Evolutionary conservation across 2,113 vertebrate species (phyloP).

Genomic region (Oncorhynchus mykiss): DNA sequence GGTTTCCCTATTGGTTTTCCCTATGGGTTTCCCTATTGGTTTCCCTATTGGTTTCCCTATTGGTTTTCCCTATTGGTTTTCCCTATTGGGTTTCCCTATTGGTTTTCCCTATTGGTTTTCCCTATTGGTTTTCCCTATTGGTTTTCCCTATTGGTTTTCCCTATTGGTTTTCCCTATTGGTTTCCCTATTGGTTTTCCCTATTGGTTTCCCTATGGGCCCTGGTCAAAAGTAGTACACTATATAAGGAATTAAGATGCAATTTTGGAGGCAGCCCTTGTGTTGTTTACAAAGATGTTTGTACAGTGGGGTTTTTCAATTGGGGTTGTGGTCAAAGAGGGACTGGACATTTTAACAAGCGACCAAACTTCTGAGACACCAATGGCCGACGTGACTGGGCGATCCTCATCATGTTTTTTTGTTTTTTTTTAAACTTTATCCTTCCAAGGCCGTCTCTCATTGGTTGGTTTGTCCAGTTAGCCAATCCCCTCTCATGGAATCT

Average conservation of each 20-base stretch:
- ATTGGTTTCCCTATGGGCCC: background rate
- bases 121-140: no score
- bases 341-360: constrained; percentile 13
- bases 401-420: constrained; percentile 9
- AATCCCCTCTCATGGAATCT: constrained; percentile 20
- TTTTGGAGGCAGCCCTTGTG: constrained; percentile 63
- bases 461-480: constrained; percentile 15
- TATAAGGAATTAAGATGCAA: no score
- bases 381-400: background rate
- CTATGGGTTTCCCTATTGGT: no score
- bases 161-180: no score
- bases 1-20: no score
- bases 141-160: no score
- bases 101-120: no score
- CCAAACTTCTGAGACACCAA: constrained; percentile 16
- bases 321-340: constrained; percentile 16
- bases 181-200: no score
- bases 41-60: no score
- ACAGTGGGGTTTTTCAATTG: constrained; percentile 78
- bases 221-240: no score
- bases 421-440: constrained; percentile 47
- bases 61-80: no score
- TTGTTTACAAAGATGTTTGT: constrained; percentile 79
- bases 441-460: constrained; percentile 21
- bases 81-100: no score